A percentile compares a stretch with the other conserved stretches of the same genome.
Conservation (phyloP, 2,797 vertebrate species). For the Emydoidea blandingii region DNA sequence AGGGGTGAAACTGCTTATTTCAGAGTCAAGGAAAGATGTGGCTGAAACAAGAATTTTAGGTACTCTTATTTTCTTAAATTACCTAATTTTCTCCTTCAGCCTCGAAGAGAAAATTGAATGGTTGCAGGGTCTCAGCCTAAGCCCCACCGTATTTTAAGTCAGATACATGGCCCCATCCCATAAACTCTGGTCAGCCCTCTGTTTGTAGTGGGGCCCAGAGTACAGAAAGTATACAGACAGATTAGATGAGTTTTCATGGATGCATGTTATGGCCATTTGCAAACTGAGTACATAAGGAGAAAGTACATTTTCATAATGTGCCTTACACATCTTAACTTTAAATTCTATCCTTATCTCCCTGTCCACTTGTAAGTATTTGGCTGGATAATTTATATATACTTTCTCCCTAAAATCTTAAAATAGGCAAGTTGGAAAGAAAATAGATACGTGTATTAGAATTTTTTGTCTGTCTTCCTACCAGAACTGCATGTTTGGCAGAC, state of each 20-base stretch:
- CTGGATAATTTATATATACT: not conserved
- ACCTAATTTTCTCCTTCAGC: not conserved
- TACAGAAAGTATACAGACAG: not conserved
- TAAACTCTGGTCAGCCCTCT: not conserved
- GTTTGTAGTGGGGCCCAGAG: not conserved
- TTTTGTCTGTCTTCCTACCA: not conserved
- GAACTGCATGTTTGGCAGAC: not conserved
- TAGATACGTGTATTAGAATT: not conserved
- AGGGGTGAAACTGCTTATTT: not conserved
- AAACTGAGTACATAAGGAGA: not conserved
- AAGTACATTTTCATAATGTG: not conserved
- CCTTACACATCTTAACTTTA: not conserved
- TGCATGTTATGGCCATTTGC: not conserved
- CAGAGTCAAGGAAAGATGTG: not conserved
- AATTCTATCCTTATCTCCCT: not conserved
- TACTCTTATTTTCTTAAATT: not conserved
- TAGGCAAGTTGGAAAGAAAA: not conserved
- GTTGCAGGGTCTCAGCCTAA: accelerated
- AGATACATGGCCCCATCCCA: accelerated
- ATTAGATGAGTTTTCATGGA: not conserved
- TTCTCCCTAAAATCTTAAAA: not conserved
- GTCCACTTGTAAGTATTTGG: not conserved
- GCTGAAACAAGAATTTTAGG: not conserved
- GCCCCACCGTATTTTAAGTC: not conserved
- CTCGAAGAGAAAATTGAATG: not conserved